Evolutionary conservation across 2,797 vertebrate species (phyloP), one percentile per base, ranked within the genome.

Genomic region (Sandelia bainsii): DNA sequence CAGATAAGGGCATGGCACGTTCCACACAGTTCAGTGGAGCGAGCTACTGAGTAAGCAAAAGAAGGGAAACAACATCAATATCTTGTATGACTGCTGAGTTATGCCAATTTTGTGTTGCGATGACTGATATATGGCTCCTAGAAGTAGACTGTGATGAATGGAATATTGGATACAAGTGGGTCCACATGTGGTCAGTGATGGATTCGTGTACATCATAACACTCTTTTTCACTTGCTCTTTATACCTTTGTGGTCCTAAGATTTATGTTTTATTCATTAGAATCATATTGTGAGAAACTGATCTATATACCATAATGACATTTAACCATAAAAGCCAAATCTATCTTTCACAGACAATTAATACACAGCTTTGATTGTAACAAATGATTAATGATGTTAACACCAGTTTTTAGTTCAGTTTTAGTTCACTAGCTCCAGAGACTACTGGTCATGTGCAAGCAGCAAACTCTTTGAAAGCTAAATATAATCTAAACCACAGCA

Each of bases 381-480:
- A 19, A n/a, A 51, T 42, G 10, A 64, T 23, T 16, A 16, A 17
- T 42, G 40, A 4, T 42, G 14, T 7, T 42, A 42, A 42, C 40
- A 17, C 40, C 39, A 80, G 85, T 92, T 90, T 90, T 94, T 76
- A 92, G 11, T 12, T 14, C 10, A 34, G 34, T 40, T 13, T 39
- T 40, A 13, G 91, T 93, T 93, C 94, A 96, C 94, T 94, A 94
- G 92, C 95, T 91, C 85, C 77, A 90, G 86, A 91, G 86, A 29
- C 78, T 71, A 83, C 75, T 73, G 82, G 69, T 62, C 64, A n/a
- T 46, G 72, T 69, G 63, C 81, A 56, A 75, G 77, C 79, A 61
- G 72, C 69, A 80, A 81, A 81, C 82, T 69, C 77, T 83, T 68
- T 63, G 56, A 80, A 81, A 83, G 80, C 84, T 87, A 90, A 93